phyloP scores from a whole-genome alignment of 2,113 vertebrate species.

The Sapajus apella region DNA sequence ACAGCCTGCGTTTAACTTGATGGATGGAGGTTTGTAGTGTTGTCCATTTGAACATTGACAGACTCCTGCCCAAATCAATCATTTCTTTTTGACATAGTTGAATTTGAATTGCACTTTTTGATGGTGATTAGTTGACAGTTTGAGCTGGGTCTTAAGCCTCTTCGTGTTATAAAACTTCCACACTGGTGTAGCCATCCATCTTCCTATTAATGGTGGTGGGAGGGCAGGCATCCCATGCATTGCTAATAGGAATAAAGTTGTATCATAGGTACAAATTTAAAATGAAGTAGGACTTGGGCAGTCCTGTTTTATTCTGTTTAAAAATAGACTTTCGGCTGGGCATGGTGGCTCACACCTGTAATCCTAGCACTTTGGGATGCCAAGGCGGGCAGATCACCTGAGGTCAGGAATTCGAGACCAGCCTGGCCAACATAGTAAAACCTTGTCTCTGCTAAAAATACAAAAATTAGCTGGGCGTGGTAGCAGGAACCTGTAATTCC shows the following conservation, averaged over 20 bases:
- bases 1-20: not conserved
- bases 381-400: too few species aligned
- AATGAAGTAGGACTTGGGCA: not conserved
- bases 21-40: not conserved
- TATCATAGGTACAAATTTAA: not conserved
- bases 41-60: constrained; percentile 20
- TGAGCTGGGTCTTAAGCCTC: not conserved
- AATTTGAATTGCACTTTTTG: constrained; percentile 43
- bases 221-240: not conserved
- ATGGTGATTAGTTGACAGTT: constrained; percentile 39
- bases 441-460: too few species aligned
- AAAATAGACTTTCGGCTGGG: not conserved
- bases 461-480: too few species aligned
- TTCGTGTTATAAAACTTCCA: not conserved
- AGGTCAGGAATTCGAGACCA: too few species aligned
- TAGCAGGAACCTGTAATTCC: too few species aligned
- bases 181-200: not conserved
- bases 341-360: too few species aligned
- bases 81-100: constrained; percentile 2
- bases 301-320: not conserved
- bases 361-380: too few species aligned
- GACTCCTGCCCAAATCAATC: constrained; percentile 18
- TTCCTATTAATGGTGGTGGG: not conserved
- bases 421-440: too few species aligned
- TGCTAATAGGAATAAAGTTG: not conserved